Base-by-base conservation (phyloP, 1,140 invertebrate species). In the Aphelinus atriplicis region DNA sequence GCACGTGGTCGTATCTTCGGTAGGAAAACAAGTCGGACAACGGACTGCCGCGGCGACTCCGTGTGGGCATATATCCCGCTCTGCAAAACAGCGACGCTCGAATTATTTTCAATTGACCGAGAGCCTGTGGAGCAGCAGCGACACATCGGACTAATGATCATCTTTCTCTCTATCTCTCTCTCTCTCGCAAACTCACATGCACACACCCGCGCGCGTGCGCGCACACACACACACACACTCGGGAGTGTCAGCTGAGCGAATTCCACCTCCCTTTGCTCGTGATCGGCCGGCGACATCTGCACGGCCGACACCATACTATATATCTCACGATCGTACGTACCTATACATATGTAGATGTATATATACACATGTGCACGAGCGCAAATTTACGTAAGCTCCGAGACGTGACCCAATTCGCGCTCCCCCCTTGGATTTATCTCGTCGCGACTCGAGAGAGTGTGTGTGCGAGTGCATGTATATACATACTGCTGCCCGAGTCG, bases 341-440 rank as follows among this genome's bases (percentile, higher is more conserved):
- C 9, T n/a, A 55, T 70, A 58, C 74, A 74, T 81, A 77, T 81
- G 64, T 70, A 58, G 4, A 66, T 67, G 0, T 61, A 43, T 61
- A 61, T 45, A 55, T 62, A 46, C 26, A 3, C 26, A 26, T 10
- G 3, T 2, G 42, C 4, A 43, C 65, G 53, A 1, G 26, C 26
- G 26, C 26, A 26, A 26, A 26, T 26, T 26, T 26, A 26, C 26
- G 26, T 26, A 26, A 48, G 56, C 9, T 6, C 9, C 3, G 67
- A 76, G 77, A 81, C 81, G 80, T 86, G 85, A 86, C 86, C 86
- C 75, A 86, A 81, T 85, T 86, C 79, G 77, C 77, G 81, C 68
- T 10, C 48, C 42, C 67, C 7, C 57, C 51, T 26, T 7, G n/a
- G n/a, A 10, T 47, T 53, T 67, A 26, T 46, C 7, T 9, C 43